Percentiles rank a stretch among this genome's conserved stretches.
Evolutionary conservation across 1,140 invertebrate genomes (phyloP).

Genomic region (Zeugodacus cucurbitae): DNA sequence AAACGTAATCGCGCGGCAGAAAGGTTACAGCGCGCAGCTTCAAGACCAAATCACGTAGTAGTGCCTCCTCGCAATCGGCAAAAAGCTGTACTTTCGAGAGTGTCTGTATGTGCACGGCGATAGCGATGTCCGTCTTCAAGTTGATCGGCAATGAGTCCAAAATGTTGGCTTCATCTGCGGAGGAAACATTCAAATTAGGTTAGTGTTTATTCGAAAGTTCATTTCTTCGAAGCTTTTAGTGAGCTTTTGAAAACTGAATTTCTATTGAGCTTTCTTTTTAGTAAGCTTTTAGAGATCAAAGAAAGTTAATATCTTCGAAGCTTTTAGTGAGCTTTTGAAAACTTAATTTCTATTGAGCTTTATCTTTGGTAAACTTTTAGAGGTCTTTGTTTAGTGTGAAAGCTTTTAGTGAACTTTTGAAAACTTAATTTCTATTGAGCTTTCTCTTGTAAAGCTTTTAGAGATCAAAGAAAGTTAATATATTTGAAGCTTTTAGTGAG

Average conservation of each 20-base stretch:
- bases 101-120: slow-evolving; percentile 90
- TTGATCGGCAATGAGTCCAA: slow-evolving; percentile 87
- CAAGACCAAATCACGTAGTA: slow-evolving; percentile 90
- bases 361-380: not conserved
- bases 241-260: not conserved
- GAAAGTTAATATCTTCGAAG: no score
- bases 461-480: not conserved
- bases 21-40: slow-evolving; percentile 90
- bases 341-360: not conserved
- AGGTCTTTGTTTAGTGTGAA: not conserved
- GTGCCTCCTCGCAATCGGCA: slow-evolving; percentile 86
- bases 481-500: not conserved
- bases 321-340: not conserved
- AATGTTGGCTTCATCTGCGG: slow-evolving; percentile 84
- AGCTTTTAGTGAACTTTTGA: no score
- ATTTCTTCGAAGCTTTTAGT: not conserved
- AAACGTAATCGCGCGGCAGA: slow-evolving; percentile 90
- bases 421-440: no score
- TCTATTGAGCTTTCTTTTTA: not conserved
- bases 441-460: no score
- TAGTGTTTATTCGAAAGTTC: not conserved
- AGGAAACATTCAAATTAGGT: not conserved
- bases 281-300: not conserved
- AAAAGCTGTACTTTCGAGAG: slow-evolving; percentile 88
- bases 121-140: slow-evolving; percentile 91